Evolutionary conservation across 2,888 invertebrate genomes (phyloP).

Genomic region (Leptinotarsa juncta): DNA sequence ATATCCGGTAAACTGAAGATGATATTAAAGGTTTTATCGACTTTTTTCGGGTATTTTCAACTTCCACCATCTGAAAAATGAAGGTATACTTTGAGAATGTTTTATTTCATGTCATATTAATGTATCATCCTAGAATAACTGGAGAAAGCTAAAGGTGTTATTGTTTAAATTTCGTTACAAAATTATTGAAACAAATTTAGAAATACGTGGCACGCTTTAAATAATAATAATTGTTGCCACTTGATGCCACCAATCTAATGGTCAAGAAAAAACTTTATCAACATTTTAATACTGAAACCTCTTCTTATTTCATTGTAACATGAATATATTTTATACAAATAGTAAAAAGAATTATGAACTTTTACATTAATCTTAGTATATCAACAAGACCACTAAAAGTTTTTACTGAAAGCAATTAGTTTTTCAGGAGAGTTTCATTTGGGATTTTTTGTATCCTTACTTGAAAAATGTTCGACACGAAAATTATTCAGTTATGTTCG

Average conservation of each 20-base stretch:
- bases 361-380: no score
- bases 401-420: no score
- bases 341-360: no score
- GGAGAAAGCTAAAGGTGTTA: conserved; percentile 11
- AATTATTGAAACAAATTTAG: neutral
- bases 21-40: no score
- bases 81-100: conserved; percentile 7
- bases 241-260: neutral
- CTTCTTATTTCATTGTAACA: neutral
- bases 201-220: neutral
- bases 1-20: no score
- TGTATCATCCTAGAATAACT: conserved; percentile 6
- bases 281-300: neutral
- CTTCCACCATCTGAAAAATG: neutral
- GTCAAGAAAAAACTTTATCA: neutral
- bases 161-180: neutral
- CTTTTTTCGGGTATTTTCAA: no score
- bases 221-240: neutral
- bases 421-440: no score
- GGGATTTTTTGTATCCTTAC: no score
- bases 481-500: no score
- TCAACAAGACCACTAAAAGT: no score
- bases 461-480: no score
- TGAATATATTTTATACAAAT: no score
- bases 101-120: neutral